Base-by-base conservation (phyloP, 2,797 vertebrate genomes). In the Crenichthys baileyi region DNA sequence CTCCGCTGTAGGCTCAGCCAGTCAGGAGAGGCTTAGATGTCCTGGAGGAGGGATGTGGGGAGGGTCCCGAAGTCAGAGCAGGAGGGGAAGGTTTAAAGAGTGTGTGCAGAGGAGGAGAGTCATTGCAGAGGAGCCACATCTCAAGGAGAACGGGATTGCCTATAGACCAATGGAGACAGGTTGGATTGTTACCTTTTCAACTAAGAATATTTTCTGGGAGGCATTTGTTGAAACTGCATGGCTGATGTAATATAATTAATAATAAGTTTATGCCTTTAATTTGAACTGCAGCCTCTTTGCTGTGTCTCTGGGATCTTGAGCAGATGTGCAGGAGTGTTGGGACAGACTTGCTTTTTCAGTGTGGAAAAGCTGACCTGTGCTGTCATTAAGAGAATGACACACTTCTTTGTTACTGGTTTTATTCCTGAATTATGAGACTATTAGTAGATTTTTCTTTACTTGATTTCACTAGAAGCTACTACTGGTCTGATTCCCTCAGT, bases 91-190 rank as follows among this genome's bases (percentile, higher is more conserved):
- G 77, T 78, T 83, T 85, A 53, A 79, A 82, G 83, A 76, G 83
- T 77, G 83, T 46, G 85, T 81, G 84, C 73, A 68, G 83, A 83
- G 73, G 82, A 86, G 85, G 68, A 85, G 80, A 89, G 91, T 67
- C 71, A 68, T 75, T 81, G 83, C 81, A 89, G 79, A 84, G 78
- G 26, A 81, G 85, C 83, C 86, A 70, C 87, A 89, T 89, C 89
- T 93, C 83, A 88, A 82, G 84, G 82, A 90, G 87, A 90, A 82
- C 85, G 80, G 86, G 85, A 88, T 81, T 74, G 76, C 73, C 77
- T 79, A 41, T 85, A 73, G 76, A 80, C 81, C 73, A 13, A 88
- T 92, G 89, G 91, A 89, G 85, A 92, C 93, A 91, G 92, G 91
- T 93, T 80, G 79, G 90, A 83, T 51, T 46, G 0, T 76, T 79